Base-by-base conservation (phyloP, 2,113 vertebrate genomes). In the Clinocottus analis region DNA sequence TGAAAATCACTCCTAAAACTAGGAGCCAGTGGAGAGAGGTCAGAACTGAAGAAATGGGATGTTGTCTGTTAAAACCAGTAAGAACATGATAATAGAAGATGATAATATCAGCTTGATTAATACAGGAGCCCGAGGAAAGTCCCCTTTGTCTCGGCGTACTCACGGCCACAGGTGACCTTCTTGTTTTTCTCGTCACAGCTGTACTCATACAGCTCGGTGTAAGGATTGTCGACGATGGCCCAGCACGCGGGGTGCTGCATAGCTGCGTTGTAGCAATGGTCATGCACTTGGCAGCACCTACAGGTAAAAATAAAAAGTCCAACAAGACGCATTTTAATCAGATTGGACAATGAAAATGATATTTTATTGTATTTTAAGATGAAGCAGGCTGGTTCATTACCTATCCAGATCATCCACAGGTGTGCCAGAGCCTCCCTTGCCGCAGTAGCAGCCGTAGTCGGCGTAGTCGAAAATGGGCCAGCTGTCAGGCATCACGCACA, bases 371-470 rank as follows among this genome's bases (percentile, higher is more conserved):
- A 41, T 7, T 1, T n/a, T 31, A 31, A 4, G 4, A 23, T 41
- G 11, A 64, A 60, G 1, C 17, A 3, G 11, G 51, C 64, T 17
- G 13, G 79, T 33, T 61, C 1, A 2, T 29, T 43, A 97, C 97
- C 41, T 94, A 90, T 98, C 97, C 12, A 98, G 90, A 0, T 95
- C 86, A 1, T 98, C 97, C 82, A 97, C 93, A 0, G 97, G 96
- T 0, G 92, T 96, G 3, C 97, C 97, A 0, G 91, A 93, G 75
- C 97, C 97, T 8, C 97, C 97, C 7, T 89, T 27, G 6, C 97
- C 97, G 0, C 97, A 98, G 88, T 89, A 98, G 87, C 97, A 98
- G 85, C 98, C 97, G 0, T 98, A 98, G 93, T 95, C 62, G 0
- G 59, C 56, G 8, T 83, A 97, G 0, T 97, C 93, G 0, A 93